Evolutionary conservation across 2,797 vertebrate genomes (phyloP).

Genomic region (Myotis myotis): DNA sequence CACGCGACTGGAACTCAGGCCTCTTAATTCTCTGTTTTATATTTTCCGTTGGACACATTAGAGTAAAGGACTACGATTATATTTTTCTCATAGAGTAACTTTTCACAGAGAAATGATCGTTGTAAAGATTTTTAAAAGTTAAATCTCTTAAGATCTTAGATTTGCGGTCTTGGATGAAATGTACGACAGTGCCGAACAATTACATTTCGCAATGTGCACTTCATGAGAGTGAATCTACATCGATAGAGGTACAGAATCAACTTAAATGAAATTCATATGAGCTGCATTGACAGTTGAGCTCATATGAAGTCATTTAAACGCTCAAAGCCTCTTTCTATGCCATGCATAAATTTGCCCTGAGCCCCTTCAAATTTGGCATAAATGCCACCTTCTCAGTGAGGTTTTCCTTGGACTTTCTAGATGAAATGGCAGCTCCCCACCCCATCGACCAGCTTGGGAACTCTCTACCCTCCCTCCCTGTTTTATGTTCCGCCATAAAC

Average conservation of each 20-base stretch:
- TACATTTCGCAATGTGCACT: background rate
- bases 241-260: constrained; percentile 2
- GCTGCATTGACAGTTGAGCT: background rate
- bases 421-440: background rate
- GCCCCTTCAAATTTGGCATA: background rate
- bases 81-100: background rate
- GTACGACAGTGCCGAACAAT: background rate
- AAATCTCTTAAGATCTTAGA: background rate
- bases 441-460: background rate
- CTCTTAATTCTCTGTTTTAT: background rate
- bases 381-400: background rate
- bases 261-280: background rate
- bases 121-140: background rate
- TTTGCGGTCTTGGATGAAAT: background rate
- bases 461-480: background rate
- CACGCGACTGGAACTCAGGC: background rate
- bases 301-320: background rate
- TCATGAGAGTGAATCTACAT: background rate
- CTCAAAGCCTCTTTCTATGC: background rate
- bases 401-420: background rate
- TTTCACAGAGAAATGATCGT: background rate
- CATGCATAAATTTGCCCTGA: background rate
- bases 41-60: background rate
- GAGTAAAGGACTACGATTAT: background rate
- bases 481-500: background rate